Conservation (phyloP, 1,140 invertebrate genomes). For the Leptoteleia sp. region DNA sequence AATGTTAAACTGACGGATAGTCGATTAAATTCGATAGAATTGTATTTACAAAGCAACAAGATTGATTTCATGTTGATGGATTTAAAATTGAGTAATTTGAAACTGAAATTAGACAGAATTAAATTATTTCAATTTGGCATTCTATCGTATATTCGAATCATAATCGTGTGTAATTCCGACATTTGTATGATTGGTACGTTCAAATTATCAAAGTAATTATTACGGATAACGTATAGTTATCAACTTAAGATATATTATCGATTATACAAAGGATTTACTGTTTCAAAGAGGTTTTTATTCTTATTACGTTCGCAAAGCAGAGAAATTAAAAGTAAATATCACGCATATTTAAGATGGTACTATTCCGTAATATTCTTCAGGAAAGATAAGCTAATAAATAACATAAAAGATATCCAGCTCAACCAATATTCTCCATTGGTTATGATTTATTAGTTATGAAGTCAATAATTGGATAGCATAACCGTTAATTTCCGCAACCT, state of each 20-base stretch:
- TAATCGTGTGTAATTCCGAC: too few relatives aligned
- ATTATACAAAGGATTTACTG: not conserved
- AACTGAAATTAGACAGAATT: not conserved
- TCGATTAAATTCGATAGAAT: not conserved
- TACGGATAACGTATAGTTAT: too few relatives aligned
- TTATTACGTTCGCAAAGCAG: too few relatives aligned
- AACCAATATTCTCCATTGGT: constrained; percentile 13
- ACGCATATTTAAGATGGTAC: constrained; percentile 6
- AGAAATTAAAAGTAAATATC: constrained; percentile 24
- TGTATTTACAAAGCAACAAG: not conserved
- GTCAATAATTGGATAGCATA: constrained; percentile 45
- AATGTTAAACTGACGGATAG: not conserved
- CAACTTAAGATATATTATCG: too few relatives aligned
- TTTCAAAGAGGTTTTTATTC: constrained; percentile 15
- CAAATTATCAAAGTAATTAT: too few relatives aligned
- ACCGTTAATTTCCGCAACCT: constrained; percentile 46
- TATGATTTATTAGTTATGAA: constrained; percentile 47
- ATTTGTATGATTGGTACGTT: too few relatives aligned
- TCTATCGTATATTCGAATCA: too few relatives aligned
- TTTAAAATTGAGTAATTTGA: constrained; percentile 1
- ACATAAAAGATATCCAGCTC: constrained; percentile 23
- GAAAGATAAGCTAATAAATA: constrained; percentile 39
- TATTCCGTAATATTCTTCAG: constrained; percentile 11
- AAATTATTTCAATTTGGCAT: not conserved
- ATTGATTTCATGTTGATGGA: constrained; percentile 1